Percentiles rank a stretch among this genome's conserved stretches.
Conservation (phyloP, 2,888 invertebrate species). For the Empis livida region DNA sequence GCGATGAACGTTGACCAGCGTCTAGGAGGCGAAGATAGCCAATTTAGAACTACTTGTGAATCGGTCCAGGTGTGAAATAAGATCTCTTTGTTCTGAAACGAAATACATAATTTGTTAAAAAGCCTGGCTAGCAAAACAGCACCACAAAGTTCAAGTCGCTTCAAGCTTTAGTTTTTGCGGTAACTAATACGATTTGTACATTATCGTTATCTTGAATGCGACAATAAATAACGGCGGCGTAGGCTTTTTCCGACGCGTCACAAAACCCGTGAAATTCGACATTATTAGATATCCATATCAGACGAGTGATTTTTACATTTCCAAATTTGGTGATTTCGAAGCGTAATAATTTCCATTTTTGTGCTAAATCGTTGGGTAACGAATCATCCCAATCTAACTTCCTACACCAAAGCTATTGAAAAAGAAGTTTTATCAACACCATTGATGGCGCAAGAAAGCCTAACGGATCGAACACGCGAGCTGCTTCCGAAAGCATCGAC, state of each 20-base stretch:
- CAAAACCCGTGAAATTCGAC: too few species aligned
- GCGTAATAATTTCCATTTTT: too few species aligned
- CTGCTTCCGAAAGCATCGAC: constrained; percentile 5
- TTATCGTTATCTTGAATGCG: too few species aligned
- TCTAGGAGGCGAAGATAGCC: not conserved
- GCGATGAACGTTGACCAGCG: constrained; percentile 4
- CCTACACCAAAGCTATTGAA: constrained; percentile 3
- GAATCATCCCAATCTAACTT: too few species aligned
- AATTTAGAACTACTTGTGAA: not conserved
- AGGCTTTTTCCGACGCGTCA: not conserved
- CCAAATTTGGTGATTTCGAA: too few species aligned
- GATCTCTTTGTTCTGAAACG: constrained; percentile 1
- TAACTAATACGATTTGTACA: too few species aligned
- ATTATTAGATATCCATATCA: too few species aligned
- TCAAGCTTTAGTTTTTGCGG: too few species aligned
- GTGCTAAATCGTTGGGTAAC: too few species aligned
- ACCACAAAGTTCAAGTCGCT: too few species aligned
- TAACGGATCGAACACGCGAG: constrained; percentile 10
- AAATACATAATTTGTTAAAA: constrained; percentile 3
- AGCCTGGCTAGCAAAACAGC: not conserved
- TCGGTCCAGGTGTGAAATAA: not conserved
- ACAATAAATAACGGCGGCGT: too few species aligned
- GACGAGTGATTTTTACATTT: too few species aligned
- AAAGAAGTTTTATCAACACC: constrained; percentile 10
- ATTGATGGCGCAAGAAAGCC: constrained; percentile 10